Percentiles rank a stretch among this genome's conserved stretches.
Conservation (phyloP, 1,140 invertebrate species). For the Macrobrachium rosenbergii region DNA sequence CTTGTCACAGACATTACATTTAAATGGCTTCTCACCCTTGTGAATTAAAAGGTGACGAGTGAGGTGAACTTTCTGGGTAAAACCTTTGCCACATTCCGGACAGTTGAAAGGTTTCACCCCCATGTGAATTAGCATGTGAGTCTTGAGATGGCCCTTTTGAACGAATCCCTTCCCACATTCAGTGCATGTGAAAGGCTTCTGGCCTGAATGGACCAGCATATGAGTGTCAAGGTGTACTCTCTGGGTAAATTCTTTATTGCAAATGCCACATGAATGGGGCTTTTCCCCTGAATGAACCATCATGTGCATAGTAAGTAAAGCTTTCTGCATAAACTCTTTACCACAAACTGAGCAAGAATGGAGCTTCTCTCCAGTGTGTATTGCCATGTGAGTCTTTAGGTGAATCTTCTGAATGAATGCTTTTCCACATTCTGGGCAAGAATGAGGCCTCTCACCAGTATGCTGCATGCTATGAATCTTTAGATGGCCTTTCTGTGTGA, state of each 20-base stretch:
- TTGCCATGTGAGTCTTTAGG: background rate
- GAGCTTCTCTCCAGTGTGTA: background rate
- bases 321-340: background rate
- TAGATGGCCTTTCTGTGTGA: no score
- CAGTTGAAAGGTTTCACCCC: constrained; percentile 12
- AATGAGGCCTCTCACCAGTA: no score
- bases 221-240: background rate
- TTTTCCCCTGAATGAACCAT: background rate
- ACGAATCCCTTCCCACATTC: background rate
- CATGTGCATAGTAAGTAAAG: background rate
- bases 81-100: background rate
- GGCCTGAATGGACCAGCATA: background rate
- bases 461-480: no score
- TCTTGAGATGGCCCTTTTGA: background rate
- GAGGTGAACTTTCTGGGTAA: background rate
- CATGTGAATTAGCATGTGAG: background rate
- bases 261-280: background rate
- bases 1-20: background rate
- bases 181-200: background rate
- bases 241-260: background rate
- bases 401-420: no score
- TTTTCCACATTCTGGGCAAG: no score
- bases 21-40: background rate
- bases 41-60: constrained; percentile 3
- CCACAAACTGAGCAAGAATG: background rate